Base-by-base conservation (phyloP, 2,888 invertebrate genomes). In the Stramonita haemastoma region DNA sequence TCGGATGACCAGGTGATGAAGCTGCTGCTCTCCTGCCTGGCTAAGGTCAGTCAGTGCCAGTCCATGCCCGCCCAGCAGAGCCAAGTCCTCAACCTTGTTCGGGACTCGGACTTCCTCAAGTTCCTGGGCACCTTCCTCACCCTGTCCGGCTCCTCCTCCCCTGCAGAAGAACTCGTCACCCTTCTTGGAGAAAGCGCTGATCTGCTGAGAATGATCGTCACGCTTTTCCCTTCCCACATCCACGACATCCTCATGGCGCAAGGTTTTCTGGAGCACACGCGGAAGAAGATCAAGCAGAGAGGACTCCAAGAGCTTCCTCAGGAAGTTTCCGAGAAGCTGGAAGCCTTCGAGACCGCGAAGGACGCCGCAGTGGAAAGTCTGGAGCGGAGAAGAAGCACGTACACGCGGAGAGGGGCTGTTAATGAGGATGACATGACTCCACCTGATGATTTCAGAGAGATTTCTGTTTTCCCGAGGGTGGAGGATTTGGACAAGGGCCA, bases 361-460 rank as follows among this genome's bases (percentile, higher is more conserved):
- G 66, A 81, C 4, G 83, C 88, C 0, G 88, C 81, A 0, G 22
- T 83, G 32, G 66, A 88, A 60, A 46, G 79, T 19, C 88, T 81
- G 4, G 81, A 29, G 57, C 57, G 46, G 17, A 87, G 77, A 57
- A n/a, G n/a, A n/a, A n/a, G n/a, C n/a, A 56, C 83, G 6, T 46
- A 56, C 15, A 73, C 29, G 11, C 11, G 56, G 26, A 46, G 46
- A 56, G 77, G 77, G 22, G 17, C 36, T 0, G 77, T 60, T 5
- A 81, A 83, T 34, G 88, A 88, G 57, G 88, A 83, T 34, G 36
- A 32, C 29, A 22, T 88, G 81, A 79, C 83, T 22, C 95, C 96
- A 85, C 97, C 0, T 95, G 96, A 6, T 93, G 32, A 96, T 91
- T 96, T 96, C 92, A 92, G 96, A 15, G 46, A 36, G 26, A 56